Evolutionary conservation across 2,113 vertebrate species (phyloP), one percentile per base, ranked within the genome.

Genomic region (Toxotes jaculatrix): DNA sequence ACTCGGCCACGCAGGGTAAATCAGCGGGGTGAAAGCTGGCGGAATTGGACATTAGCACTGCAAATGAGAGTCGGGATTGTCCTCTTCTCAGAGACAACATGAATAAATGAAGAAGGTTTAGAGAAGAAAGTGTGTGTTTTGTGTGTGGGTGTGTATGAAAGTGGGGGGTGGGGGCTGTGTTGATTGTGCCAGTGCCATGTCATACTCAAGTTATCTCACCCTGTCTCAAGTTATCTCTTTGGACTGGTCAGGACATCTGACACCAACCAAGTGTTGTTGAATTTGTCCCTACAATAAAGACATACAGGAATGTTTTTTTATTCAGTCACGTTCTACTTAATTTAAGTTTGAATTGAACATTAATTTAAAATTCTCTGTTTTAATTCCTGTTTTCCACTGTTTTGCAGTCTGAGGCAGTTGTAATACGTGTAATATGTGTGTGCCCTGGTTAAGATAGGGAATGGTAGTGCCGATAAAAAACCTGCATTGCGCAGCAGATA

Each of bases 11-110:
- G 87, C 96, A 95, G 95, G 97, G 96, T 97, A 97, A 99, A 99
- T 99, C 98, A 99, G 96, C 93, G 89, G 68, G 96, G 96, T 97
- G 97, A 98, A 97, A 96, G 96, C 96, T 96, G 95, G 95, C 94
- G 95, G 97, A 97, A 99, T 99, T 99, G 98, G 96, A 98, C 98
- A 99, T 99, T 99, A 99, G 97, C 96, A 96, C 97, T 95, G 96
- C 96, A 99, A 99, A 99, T 99, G 97, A 98, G 97, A 97, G 97
- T 73, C 14, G 93, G 97, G 96, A 98, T 98, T 96, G 97, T 85
- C 88, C 90, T 96, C 94, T 94, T 95, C 89, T 93, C 94, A 55
- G 74, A 92, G 90, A 94, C 90, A 91, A 94, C 95, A 95, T 94
- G 94, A 95, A 95, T 93, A 94, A 95, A 94, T 95, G 94, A 94